Base-by-base conservation (phyloP, 2,797 vertebrate genomes). In the Pseudochirops cupreus region DNA sequence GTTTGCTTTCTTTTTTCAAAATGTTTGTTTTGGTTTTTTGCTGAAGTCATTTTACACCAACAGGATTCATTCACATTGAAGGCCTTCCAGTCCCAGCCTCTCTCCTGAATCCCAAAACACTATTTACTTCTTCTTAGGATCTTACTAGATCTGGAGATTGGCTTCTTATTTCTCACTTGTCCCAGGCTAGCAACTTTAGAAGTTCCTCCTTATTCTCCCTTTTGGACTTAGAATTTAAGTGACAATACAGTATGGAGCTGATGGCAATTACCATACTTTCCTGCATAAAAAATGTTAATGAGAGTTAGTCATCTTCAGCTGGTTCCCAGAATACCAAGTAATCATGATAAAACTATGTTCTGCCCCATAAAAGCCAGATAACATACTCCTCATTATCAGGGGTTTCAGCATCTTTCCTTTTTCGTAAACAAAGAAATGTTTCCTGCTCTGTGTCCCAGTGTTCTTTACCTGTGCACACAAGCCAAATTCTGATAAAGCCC, bases 301-400 rank as follows among this genome's bases (percentile, higher is more conserved):
- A 21, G 58, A 57, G 93, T 53, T 59, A 94, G 26, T 0, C 56
- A 3, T 59, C 24, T 16, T 21, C 29, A 16, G 1, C n/a, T 90
- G 11, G 33, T 92, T 95, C 94, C 94, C 93, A 90, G 91, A 91
- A 92, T 93, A 92, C 54, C 95, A 90, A 18, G 10, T 29, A n/a
- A 39, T 59, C 56, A 29, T 55, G 59, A 14, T 10, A 29, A 56
- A 74, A 82, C 57, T 53, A 21, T 16, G 5, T 89, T 95, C 52
- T 93, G 67, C 24, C 39, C 31, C 7, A 5, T 91, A 9, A 54
- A 91, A 46, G 39, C 16, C 59, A 55, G 82, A 31, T 14, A 5
- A 21, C 59, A 33, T 59, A 90, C 89, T 46, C 58, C 90, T 58
- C 16, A 16, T 87, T 5, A 82, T 18, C 62, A 18, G 29, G 33